A percentile compares a stretch with the other conserved stretches of the same genome.
These are phyloP conservation scores for Cataglyphis cursor DNA, from an alignment of 2,888 invertebrate species.

Conservation along the genomic window DNA sequence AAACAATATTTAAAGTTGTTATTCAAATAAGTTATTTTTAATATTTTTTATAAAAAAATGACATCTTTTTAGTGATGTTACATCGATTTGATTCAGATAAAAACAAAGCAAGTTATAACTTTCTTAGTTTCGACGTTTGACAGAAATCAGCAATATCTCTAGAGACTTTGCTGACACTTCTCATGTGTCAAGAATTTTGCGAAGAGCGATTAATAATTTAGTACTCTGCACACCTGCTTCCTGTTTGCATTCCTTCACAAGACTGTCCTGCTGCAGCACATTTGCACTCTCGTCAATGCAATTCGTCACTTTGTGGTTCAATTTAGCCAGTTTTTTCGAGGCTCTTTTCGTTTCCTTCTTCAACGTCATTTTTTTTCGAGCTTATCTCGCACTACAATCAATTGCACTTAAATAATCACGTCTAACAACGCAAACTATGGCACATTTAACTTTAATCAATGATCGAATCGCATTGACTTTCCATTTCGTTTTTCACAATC, in stretches of 20 bases:
- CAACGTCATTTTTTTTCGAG: slow-evolving; percentile 73
- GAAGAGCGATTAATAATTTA: slow-evolving; percentile 26
- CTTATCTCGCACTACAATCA: slow-evolving; percentile 21
- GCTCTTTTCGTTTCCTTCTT: slow-evolving; percentile 77
- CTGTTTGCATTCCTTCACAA: slow-evolving; percentile 42
- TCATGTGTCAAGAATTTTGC: slow-evolving; percentile 31
- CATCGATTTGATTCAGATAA: background rate
- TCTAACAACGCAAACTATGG: slow-evolving; percentile 43
- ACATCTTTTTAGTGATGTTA: background rate
- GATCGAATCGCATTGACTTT: background rate
- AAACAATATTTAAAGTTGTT: background rate
- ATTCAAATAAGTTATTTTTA: background rate
- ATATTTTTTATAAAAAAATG: background rate
- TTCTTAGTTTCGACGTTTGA: background rate
- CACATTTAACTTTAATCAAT: slow-evolving; percentile 15
- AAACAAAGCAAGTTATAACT: background rate
- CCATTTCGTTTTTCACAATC: background rate
- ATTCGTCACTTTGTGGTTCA: slow-evolving; percentile 58
- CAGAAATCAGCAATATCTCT: background rate
- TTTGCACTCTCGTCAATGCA: slow-evolving; percentile 60
- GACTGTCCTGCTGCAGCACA: slow-evolving; percentile 40
- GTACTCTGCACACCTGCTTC: slow-evolving; percentile 71
- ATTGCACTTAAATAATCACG: slow-evolving; percentile 13
- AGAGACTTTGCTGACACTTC: background rate
- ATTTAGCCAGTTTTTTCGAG: slow-evolving; percentile 73